phyloP scores from a whole-genome alignment of 2,888 invertebrate species.

The Stenichneumon culpator region DNA sequence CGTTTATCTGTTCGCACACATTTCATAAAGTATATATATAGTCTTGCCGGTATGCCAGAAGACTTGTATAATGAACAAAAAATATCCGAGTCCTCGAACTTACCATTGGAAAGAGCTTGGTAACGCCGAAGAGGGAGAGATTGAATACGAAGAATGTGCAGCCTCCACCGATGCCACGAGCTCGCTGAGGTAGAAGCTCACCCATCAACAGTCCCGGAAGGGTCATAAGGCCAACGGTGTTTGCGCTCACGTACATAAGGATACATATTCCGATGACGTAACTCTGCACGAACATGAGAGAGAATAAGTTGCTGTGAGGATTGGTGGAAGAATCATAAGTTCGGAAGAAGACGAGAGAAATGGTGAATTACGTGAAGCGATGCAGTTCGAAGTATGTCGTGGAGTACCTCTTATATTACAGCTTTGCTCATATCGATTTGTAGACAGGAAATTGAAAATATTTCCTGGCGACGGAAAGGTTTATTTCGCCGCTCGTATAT shows the following conservation, averaged over 20 bases:
- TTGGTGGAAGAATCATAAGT: slow-evolving; percentile 12
- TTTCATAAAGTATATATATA: neutral
- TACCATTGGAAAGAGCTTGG: slow-evolving; percentile 90
- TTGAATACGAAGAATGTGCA: slow-evolving; percentile 91
- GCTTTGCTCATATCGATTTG: neutral
- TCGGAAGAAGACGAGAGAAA: slow-evolving; percentile 23
- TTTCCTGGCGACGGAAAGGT: slow-evolving; percentile 6
- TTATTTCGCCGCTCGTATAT: neutral
- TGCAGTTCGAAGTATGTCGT: neutral
- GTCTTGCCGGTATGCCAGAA: neutral
- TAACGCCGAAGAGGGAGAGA: slow-evolving; percentile 89
- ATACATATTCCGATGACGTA: slow-evolving; percentile 86
- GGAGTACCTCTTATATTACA: neutral
- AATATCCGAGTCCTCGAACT: slow-evolving; percentile 69
- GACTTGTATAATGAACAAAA: neutral
- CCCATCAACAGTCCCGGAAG: slow-evolving; percentile 92
- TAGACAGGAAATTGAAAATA: slow-evolving; percentile 54
- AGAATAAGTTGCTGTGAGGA: neutral
- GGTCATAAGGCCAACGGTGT: slow-evolving; percentile 91
- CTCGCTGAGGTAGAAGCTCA: slow-evolving; percentile 91
- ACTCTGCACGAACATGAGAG: slow-evolving; percentile 68
- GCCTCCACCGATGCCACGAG: slow-evolving; percentile 91
- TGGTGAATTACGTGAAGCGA: neutral
- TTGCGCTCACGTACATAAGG: slow-evolving; percentile 90
- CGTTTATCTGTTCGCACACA: slow-evolving; percentile 72